phyloP scores from a whole-genome alignment of 1,140 invertebrate species.

The Musca domestica region DNA sequence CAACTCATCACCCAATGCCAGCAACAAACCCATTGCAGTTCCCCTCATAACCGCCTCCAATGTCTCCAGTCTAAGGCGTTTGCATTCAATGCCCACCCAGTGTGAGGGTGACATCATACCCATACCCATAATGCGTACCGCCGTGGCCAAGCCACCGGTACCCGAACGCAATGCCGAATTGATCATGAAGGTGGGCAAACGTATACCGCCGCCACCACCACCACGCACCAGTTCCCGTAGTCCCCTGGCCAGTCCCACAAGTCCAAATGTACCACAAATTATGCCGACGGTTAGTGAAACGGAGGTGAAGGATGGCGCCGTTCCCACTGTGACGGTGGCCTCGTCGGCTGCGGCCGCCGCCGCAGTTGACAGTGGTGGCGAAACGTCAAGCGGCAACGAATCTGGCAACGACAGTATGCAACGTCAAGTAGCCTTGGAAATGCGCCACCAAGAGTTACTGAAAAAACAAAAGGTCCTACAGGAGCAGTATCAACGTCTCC shows the following conservation, averaged over 20 bases:
- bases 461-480: conserved; percentile 83
- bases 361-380: conserved; percentile 33
- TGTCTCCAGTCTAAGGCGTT: conserved; percentile 63
- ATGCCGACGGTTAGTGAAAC: conserved; percentile 38
- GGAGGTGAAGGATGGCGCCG: neutral
- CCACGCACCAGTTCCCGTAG: conserved; percentile 79
- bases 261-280: conserved; percentile 61
- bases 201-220: conserved; percentile 82
- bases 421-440: conserved; percentile 75
- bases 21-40: conserved; percentile 1
- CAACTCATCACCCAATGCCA: neutral
- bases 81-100: conserved; percentile 74
- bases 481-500: conserved; percentile 82
- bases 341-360: neutral
- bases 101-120: conserved; percentile 71
- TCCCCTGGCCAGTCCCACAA: conserved; percentile 76
- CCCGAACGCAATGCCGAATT: conserved; percentile 74
- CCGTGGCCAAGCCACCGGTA: conserved; percentile 66
- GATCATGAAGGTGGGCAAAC: conserved; percentile 64
- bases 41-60: conserved; percentile 43
- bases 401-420: conserved; percentile 65
- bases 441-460: conserved; percentile 80
- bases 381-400: conserved; percentile 59
- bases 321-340: conserved; percentile 15
- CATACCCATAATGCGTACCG: conserved; percentile 42